Evolutionary conservation across 2,797 vertebrate species (phyloP), one percentile per base, ranked within the genome.

Genomic region (Phaenicophaeus curvirostris): DNA sequence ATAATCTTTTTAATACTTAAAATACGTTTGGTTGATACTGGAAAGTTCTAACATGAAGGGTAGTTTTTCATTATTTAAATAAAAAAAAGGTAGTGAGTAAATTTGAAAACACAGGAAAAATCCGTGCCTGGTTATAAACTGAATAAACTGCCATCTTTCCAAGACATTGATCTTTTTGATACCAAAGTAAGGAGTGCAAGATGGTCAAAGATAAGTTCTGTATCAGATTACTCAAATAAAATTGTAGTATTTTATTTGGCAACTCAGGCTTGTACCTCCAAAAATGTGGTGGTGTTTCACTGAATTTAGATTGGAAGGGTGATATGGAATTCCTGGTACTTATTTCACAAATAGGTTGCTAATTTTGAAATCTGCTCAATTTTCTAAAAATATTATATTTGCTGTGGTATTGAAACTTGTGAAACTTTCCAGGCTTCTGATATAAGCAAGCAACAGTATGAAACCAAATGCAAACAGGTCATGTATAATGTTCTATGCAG

Each of bases 401-500:
- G 93, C 94, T 94, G 92, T 96, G 88, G 91, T 97, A 95, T 96
- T 96, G 95, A 94, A 95, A 91, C 73, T 89, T 82, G 55, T 97
- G 93, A 96, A 93, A 94, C 83, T 95, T 98, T 96, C 97, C 98
- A 98, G 98, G 98, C 98, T 98, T 98, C 94, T 96, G 97, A 98
- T 97, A 98, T 97, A 98, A 96, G 93, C 98, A 98, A 97, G 98
- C 98, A 90, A 98, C 98, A 98, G 93, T 98, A 81, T 98, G 96
- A 99, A 99, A 99, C 99, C 99, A 99, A 99, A 99, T 98, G 98
- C 98, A 98, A 98, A 98, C 97, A 98, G 98, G 97, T 98, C 97
- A 95, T 98, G 98, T 98, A 98, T 98, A 98, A 97, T 98, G 98
- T 98, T 99, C 98, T 99, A 99, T 99, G 99, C 99, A 99, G 99